Base-by-base conservation (phyloP, 2,888 invertebrate genomes). In the Girardia tigrina region DNA sequence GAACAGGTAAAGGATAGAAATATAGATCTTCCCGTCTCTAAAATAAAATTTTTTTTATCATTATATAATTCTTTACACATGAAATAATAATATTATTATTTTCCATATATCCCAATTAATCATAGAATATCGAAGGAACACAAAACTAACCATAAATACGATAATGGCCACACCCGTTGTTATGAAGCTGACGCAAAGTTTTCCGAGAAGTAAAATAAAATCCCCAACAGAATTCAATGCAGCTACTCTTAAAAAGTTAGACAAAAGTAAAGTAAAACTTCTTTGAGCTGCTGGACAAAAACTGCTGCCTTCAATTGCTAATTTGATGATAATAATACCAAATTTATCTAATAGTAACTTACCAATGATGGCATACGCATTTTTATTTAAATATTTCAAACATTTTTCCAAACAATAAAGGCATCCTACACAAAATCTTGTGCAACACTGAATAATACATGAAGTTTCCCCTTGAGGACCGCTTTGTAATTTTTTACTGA, bases 221-320 rank as follows among this genome's bases (percentile, higher is more conserved):
- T 92, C 92, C 2, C 94, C 94, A 70, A 93, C 88, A 79, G 91
- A 90, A 85, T 94, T 94, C 76, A 95, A 90, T 0, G 92, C 91
- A 0, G 91, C 90, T 78, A 94, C 90, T 87, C 92, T 90, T 42
- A 94, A 84, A 0, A 70, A 72, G 20, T 56, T 29, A 8, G 26
- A 29, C 6, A 36, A 12, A 2, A 85, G 77, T 77, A 79, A 73
- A 16, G 20, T 71, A 85, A 87, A 86, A 85, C 92, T 93, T 85
- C 90, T 90, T 81, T 88, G 89, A 73, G 93, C 92, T 56, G 93
- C 91, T 80, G 90, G 89, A 82, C 92, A 94, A 84, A 94, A 94
- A 82, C 90, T 89, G 77, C 90, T 90, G 74, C 93, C 90, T 84
- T 92, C 91, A 80, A 94, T 92, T 12, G 93, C 84, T 84, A 81